Base-by-base conservation (phyloP, 2,113 vertebrate species). In the Ictalurus punctatus region DNA sequence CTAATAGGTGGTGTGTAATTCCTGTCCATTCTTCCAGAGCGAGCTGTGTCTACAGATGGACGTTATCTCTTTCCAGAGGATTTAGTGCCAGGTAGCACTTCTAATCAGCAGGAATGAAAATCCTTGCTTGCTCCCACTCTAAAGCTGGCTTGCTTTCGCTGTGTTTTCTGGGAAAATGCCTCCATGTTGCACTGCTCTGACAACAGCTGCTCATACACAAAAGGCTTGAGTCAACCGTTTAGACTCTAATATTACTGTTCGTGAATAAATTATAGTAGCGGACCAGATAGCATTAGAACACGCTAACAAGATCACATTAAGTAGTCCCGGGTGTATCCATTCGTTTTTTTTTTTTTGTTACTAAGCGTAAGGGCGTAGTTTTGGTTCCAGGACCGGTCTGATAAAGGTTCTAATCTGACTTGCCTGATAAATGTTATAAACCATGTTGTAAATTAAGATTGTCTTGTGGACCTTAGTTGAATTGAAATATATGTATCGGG, bases 1-100 rank as follows among this genome's bases (percentile, higher is more conserved):
- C 58, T 67, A 71, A 56, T 21, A 59, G 12, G 27, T 54, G 73
- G 65, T n/a, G 14, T 73, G 91, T 91, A 95, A 92, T 91, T 89
- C 90, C 91, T 94, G 92, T 95, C 92, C 93, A 0, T 95, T 93
- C 95, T 95, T 96, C n/a, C 96, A 99, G 97, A 98, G 93, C 94
- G 97, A 83, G 97, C 97, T 0, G 95, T 98, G 93, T 97, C 97
- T 88, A 98, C 97, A 0, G 98, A 98, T 2, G 97, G 97, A 91
- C 96, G 97, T 69, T 98, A 96, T 56, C 92, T 99, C 94, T 99
- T 99, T 92, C 98, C 97, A 0, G 94, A 96, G 89, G 96, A 96
- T 86, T 94, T 95, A 91, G 96, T 96, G 81, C 97, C 97, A 98
- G 97, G 97, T 98, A 96, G 92, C 94, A 89, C 52, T 4, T 76